Evolutionary conservation across 2,888 invertebrate species (phyloP), one percentile per base, ranked within the genome.

Genomic region (Hyppa rectilinea): DNA sequence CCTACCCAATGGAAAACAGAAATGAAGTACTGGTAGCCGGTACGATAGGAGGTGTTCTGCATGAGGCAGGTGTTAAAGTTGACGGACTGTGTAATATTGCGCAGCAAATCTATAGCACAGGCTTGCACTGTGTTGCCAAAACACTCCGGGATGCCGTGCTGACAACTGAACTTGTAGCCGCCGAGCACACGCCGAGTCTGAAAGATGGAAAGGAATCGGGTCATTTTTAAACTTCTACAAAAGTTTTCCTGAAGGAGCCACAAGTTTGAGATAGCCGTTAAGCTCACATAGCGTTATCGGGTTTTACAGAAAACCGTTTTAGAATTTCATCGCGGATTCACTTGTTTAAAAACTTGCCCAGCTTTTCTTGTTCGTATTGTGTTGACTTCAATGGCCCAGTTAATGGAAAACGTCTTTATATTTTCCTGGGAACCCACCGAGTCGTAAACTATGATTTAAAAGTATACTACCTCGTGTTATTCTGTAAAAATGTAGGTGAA

Each of bases 81-180:
- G 10, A 98, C 87, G 59, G 96, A 96, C 49, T 93, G 85, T 2
- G 96, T 92, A n/a, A 93, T 92, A 88, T 97, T 96, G 58, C 92
- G 89, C 17, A 98, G 91, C n/a, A 95, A 87, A 80, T 97, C 96
- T 58, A 97, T 96, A 0, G 97, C 96, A 90, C 98, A 98, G 0
- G 98, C 97, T 89, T 98, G 98, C 69, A 98, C 96, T 85, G 96
- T 98, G 91, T 98, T 98, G 0, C 97, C 98, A 82, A 97, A 96
- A 88, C 98, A 98, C 91, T 98, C 98, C 0, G 92, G 85, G 4
- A 90, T 88, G 1, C 97, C 97, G 90, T 98, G 98, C 88, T 98
- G 98, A 88, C 98, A 98, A 29, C 93, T 93, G 89, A 98, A 98
- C 71, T 60, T 68, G 64, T 87, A 86, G 0, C 71, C 71, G 1